Evolutionary conservation across 2,888 invertebrate species (phyloP).

Genomic region (Caenorhabditis doughertyi): DNA sequence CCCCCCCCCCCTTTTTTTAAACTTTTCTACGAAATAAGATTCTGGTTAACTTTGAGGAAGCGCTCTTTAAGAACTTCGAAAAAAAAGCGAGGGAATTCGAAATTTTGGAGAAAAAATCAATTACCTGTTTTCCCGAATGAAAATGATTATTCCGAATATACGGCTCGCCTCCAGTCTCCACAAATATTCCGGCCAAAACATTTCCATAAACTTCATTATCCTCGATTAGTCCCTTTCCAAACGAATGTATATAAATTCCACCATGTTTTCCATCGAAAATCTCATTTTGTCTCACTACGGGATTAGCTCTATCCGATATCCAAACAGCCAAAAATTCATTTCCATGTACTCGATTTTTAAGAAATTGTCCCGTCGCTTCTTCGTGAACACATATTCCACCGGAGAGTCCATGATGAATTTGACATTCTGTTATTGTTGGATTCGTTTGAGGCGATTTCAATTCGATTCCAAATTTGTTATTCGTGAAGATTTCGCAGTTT

Average conservation of each 20-base stretch:
- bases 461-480: constrained; percentile 98
- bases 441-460: constrained; percentile 96
- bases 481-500: constrained; percentile 98
- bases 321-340: constrained; percentile 99
- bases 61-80: too few species aligned
- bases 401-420: constrained; percentile 93
- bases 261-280: constrained; percentile 99
- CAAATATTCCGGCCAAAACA: constrained; percentile 91
- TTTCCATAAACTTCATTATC: constrained; percentile 98
- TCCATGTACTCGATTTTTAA: constrained; percentile 98
- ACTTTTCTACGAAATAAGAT: too few species aligned
- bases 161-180: constrained; percentile 88
- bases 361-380: constrained; percentile 94
- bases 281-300: constrained; percentile 98
- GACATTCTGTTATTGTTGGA: constrained; percentile 98
- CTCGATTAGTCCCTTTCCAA: constrained; percentile 97
- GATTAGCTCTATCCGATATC: constrained; percentile 92
- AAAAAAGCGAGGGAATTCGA: too few species aligned
- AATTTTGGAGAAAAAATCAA: too few species aligned
- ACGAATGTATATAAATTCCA: constrained; percentile 98
- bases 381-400: constrained; percentile 98
- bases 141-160: constrained; percentile 96
- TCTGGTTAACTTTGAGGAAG: too few species aligned
- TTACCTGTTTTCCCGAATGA: constrained; percentile 97
- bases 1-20: too few species aligned